Conservation (phyloP, 2,888 invertebrate genomes). For the Phengaris alcon region DNA sequence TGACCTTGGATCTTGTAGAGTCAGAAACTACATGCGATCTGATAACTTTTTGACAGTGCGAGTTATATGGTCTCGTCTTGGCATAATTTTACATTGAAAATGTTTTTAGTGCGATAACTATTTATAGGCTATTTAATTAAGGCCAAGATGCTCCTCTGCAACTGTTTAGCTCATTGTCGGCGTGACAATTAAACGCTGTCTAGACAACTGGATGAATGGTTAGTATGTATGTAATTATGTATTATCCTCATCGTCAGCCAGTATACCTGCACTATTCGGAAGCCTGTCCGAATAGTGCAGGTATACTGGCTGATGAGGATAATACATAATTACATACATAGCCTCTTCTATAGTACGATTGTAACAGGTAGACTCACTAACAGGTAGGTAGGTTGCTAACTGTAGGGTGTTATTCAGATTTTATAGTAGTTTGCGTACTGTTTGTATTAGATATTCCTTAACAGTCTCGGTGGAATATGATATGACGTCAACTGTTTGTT, state of each 20-base stretch:
- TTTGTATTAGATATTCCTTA: too few relatives aligned
- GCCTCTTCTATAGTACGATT: too few relatives aligned
- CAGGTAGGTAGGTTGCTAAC: too few relatives aligned
- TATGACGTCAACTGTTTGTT: too few relatives aligned
- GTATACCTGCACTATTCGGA: background rate
- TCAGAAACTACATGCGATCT: too few relatives aligned
- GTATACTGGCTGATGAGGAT: background rate
- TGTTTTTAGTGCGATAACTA: background rate
- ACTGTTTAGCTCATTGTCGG: background rate
- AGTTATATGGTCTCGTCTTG: background rate
- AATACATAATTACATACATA: too few relatives aligned
- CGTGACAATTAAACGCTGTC: background rate
- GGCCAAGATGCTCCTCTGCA: background rate
- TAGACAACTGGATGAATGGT: background rate
- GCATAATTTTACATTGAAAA: background rate
- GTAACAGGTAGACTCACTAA: too few relatives aligned
- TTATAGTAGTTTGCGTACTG: too few relatives aligned
- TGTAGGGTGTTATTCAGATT: too few relatives aligned
- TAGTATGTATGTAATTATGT: background rate
- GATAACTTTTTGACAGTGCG: too few relatives aligned
- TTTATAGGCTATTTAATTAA: conserved; percentile 4
- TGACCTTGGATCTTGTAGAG: too few relatives aligned
- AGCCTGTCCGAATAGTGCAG: background rate
- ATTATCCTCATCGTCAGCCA: background rate
- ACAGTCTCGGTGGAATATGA: too few relatives aligned